Evolutionary conservation across 2,888 invertebrate species (phyloP).

Genomic region (Galerucella nymphaeae): DNA sequence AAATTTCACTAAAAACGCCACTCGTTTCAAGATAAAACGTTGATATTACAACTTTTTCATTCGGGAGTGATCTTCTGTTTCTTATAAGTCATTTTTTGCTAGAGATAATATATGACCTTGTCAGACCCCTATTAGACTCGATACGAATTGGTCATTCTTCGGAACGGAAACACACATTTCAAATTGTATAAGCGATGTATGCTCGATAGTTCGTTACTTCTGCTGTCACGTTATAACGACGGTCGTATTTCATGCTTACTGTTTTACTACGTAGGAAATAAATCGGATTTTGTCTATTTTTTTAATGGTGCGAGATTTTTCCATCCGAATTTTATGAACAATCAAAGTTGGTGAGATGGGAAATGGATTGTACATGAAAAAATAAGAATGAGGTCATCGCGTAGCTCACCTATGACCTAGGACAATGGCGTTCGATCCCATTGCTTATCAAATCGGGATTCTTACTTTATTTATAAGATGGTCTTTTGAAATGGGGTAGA

Average conservation of each 20-base stretch:
- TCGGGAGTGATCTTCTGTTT: conserved; percentile 29
- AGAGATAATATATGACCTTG: conserved; percentile 34
- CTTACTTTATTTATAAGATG: no score
- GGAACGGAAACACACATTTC: conserved; percentile 36
- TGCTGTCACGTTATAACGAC: conserved; percentile 32
- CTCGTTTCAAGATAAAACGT: conserved; percentile 30
- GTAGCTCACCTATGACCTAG: no score
- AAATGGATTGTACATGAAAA: no score
- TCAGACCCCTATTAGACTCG: conserved; percentile 40
- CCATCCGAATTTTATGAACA: not conserved
- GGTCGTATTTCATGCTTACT: conserved; percentile 30
- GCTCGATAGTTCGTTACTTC: conserved; percentile 30
- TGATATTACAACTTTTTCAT: conserved; percentile 32
- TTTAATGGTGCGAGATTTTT: not conserved
- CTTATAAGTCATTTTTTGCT: conserved; percentile 35
- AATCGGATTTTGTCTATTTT: conserved; percentile 21
- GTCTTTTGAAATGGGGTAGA: no score
- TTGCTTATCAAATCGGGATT: no score
- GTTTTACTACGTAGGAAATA: conserved; percentile 24
- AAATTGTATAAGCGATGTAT: conserved; percentile 22
- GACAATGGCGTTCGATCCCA: no score
- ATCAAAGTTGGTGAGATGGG: not conserved
- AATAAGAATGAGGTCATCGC: no score
- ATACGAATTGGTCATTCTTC: conserved; percentile 35
- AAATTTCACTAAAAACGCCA: conserved; percentile 26